phyloP scores from a whole-genome alignment of 1,140 invertebrate species.

The Neodiprion fabricii region DNA sequence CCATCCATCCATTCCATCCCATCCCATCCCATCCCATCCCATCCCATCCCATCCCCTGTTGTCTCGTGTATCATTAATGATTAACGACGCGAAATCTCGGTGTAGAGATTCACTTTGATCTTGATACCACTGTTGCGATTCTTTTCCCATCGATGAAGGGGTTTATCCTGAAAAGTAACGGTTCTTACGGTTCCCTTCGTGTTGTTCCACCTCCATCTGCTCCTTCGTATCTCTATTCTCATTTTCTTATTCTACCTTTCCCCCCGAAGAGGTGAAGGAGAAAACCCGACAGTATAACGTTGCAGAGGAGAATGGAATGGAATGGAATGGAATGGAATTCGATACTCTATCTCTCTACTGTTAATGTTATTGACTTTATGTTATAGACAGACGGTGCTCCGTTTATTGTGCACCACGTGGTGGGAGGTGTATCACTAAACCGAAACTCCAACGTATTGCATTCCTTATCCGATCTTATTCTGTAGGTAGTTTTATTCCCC shows the following conservation, averaged over 20 bases:
- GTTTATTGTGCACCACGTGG: neutral
- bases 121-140: neutral
- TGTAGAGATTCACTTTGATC: neutral
- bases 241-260: too few relatives aligned
- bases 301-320: neutral
- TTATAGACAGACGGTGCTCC: neutral
- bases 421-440: neutral
- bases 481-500: neutral
- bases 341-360: neutral
- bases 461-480: neutral
- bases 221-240: too few relatives aligned
- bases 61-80: neutral
- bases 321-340: neutral
- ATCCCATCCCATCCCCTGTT: too few relatives aligned
- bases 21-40: too few relatives aligned
- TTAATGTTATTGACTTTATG: slow-evolving; percentile 8
- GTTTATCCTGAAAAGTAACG: too few relatives aligned
- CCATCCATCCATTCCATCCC: too few relatives aligned
- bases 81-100: slow-evolving; percentile 1
- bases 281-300: neutral
- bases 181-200: too few relatives aligned
- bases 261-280: too few relatives aligned
- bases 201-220: too few relatives aligned
- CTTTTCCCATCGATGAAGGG: neutral
- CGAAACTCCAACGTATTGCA: neutral